Conservation (phyloP, 2,113 vertebrate species). For the Microcebus jonahi region DNA sequence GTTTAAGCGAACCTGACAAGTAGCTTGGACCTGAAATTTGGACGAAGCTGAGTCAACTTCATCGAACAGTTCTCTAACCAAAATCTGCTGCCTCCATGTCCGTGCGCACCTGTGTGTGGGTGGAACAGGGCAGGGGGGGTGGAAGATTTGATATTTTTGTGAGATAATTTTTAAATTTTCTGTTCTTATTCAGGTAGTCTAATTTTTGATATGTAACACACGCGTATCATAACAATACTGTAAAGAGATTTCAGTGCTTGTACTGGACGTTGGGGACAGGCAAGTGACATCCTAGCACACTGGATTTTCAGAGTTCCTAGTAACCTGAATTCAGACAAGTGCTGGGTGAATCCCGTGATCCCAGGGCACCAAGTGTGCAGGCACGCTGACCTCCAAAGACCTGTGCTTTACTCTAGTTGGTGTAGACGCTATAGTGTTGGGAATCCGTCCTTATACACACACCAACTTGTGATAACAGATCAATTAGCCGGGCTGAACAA, state of each 20-base stretch:
- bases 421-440: fast-evolving
- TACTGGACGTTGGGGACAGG: not conserved
- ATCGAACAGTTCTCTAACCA: not conserved
- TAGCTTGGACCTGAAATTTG: not conserved
- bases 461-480: no score
- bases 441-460: fast-evolving
- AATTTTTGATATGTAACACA: not conserved
- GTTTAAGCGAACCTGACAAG: not conserved
- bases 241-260: not conserved
- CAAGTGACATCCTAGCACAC: not conserved
- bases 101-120: fast-evolving
- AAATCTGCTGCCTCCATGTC: not conserved
- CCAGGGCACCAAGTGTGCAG: not conserved
- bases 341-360: fast-evolving
- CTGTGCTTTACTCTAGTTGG: fast-evolving
- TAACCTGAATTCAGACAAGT: not conserved
- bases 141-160: not conserved
- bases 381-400: not conserved
- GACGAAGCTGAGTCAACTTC: not conserved
- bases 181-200: not conserved
- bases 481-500: fast-evolving
- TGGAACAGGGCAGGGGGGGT: fast-evolving
- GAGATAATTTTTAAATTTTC: not conserved
- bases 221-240: not conserved
- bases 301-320: not conserved